A percentile compares a stretch with the other conserved stretches of the same genome.
phyloP scores from a whole-genome alignment of 2,797 vertebrate genomes.

The Mycteria americana region DNA sequence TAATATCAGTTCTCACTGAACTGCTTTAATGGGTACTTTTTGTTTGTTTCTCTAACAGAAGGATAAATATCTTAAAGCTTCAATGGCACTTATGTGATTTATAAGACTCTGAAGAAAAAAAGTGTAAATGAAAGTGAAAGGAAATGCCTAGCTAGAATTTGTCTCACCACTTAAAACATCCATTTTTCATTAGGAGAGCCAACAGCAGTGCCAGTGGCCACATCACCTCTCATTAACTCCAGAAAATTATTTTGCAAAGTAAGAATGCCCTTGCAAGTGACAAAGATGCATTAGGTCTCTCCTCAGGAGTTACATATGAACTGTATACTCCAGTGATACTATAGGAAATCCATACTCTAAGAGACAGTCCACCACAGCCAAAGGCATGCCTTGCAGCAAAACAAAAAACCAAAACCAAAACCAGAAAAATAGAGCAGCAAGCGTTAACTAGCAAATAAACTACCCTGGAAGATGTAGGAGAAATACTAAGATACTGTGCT shows the following conservation, averaged over 20 bases:
- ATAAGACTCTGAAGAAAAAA: background rate
- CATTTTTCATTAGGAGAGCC: background rate
- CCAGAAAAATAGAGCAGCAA: background rate
- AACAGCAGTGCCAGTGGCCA: background rate
- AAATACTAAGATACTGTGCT: background rate
- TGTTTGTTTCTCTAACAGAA: background rate
- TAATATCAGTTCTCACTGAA: background rate
- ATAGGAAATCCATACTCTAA: background rate
- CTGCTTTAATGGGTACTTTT: background rate
- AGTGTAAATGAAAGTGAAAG: background rate
- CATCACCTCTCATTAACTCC: background rate
- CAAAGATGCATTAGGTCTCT: background rate
- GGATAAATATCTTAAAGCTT: background rate
- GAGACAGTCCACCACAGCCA: background rate
- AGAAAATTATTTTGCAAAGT: constrained; percentile 40
- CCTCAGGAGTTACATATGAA: background rate
- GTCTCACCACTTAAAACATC: background rate
- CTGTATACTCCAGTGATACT: background rate
- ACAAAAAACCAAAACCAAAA: background rate
- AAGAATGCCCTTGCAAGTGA: background rate
- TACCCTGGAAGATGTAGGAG: background rate
- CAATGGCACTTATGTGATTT: background rate
- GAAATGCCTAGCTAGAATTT: background rate
- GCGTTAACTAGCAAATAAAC: background rate
- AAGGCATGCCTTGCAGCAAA: background rate